Conservation (phyloP, 1,140 invertebrate species). For the Brachionus rubens region DNA sequence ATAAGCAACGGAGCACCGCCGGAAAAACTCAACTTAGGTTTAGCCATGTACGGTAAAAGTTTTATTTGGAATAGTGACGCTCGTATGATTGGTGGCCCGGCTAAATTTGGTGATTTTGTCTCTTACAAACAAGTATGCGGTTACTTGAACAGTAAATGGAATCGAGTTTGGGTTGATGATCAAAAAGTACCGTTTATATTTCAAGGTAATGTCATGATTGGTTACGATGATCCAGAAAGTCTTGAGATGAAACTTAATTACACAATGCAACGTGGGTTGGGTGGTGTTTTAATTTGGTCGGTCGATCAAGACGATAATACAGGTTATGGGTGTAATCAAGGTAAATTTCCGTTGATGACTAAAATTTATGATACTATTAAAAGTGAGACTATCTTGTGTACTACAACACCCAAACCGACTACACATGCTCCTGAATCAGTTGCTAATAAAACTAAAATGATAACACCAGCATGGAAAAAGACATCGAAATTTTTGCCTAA, state of each 20-base stretch:
- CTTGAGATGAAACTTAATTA: slow-evolving; percentile 39
- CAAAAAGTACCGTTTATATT: slow-evolving; percentile 70
- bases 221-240: slow-evolving; percentile 73
- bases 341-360: slow-evolving; percentile 46
- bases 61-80: slow-evolving; percentile 63
- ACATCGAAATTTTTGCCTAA: slow-evolving; percentile 36
- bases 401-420: slow-evolving; percentile 28
- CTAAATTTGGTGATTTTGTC: slow-evolving; percentile 43
- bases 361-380: slow-evolving; percentile 40
- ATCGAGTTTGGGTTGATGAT: slow-evolving; percentile 34
- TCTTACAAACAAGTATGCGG: slow-evolving; percentile 44
- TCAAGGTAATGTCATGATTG: slow-evolving; percentile 85
- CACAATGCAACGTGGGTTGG: slow-evolving; percentile 29
- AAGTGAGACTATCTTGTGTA: not conserved
- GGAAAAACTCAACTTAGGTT: slow-evolving; percentile 78
- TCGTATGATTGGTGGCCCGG: slow-evolving; percentile 34
- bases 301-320: slow-evolving; percentile 43
- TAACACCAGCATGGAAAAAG: slow-evolving; percentile 35
- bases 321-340: slow-evolving; percentile 33
- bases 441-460: not conserved
- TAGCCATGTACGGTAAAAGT: slow-evolving; percentile 83
- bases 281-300: slow-evolving; percentile 32
- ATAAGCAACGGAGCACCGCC: slow-evolving; percentile 74
- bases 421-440: not conserved
- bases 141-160: slow-evolving; percentile 45